Evolutionary conservation across 1,140 invertebrate genomes (phyloP).

Genomic region (Formica exsecta): DNA sequence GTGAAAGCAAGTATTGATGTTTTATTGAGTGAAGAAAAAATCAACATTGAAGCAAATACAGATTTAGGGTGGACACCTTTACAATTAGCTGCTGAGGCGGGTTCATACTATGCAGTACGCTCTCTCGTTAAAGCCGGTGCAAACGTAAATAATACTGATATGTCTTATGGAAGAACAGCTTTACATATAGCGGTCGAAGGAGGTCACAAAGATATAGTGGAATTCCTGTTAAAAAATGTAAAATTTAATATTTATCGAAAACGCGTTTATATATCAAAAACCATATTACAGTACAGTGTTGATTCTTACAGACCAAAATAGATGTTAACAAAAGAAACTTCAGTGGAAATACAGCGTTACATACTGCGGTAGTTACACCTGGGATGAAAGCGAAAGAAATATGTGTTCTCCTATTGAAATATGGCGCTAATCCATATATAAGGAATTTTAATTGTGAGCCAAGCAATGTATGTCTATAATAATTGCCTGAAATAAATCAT

Average conservation of each 20-base stretch:
- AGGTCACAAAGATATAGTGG: constrained; percentile 84
- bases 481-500: not conserved
- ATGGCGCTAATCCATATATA: constrained; percentile 80
- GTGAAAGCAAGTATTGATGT: constrained; percentile 73
- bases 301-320: constrained; percentile 78
- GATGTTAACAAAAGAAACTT: constrained; percentile 81
- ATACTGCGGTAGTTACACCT: constrained; percentile 80
- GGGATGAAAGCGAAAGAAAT: constrained; percentile 79
- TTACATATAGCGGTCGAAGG: constrained; percentile 88
- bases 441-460: constrained; percentile 74
- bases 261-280: constrained; percentile 15
- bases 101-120: constrained; percentile 85
- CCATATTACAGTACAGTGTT: constrained; percentile 11
- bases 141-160: constrained; percentile 86
- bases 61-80: constrained; percentile 86
- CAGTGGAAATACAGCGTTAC: constrained; percentile 83
- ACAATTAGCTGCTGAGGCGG: constrained; percentile 86
- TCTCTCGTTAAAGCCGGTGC: constrained; percentile 85
- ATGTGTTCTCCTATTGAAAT: constrained; percentile 77
- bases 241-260: constrained; percentile 38
- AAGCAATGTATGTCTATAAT: constrained; percentile 23
- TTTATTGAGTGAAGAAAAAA: constrained; percentile 70
- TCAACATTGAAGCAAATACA: constrained; percentile 72
- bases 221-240: constrained; percentile 85
- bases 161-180: constrained; percentile 87